A percentile compares a stretch with the other conserved stretches of the same genome.
Conservation (phyloP, 2,797 vertebrate species). For the Danionella dracula region DNA sequence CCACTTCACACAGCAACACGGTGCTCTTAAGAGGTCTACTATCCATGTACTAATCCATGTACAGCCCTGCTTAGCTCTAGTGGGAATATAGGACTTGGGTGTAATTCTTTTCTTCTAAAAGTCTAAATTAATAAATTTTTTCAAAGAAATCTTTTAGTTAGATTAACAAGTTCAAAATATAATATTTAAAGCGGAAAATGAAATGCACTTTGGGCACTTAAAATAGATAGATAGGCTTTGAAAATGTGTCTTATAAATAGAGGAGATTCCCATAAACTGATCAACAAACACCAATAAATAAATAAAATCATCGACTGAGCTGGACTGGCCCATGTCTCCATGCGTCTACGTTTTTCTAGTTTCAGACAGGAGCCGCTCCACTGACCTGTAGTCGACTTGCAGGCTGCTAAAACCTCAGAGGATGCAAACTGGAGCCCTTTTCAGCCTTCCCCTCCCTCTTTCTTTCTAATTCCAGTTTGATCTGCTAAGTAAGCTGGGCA, state of each 20-base stretch:
- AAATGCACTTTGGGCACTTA: not conserved
- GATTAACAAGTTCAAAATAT: too few relatives aligned
- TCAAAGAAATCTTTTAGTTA: too few relatives aligned
- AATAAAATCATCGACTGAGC: not conserved
- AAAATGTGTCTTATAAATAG: not conserved
- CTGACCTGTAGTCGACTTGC: slow-evolving; percentile 23
- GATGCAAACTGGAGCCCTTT: slow-evolving; percentile 12
- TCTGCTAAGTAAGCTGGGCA: slow-evolving; percentile 9
- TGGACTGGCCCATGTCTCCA: not conserved
- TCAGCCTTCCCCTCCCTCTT: not conserved
- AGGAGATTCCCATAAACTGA: not conserved
- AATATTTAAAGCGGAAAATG: not conserved
- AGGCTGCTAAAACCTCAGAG: slow-evolving; percentile 26
- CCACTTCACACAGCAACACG: too few relatives aligned
- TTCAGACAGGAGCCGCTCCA: slow-evolving; percentile 18
- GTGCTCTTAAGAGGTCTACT: too few relatives aligned
- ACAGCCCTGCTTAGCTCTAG: too few relatives aligned
- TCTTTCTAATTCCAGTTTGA: slow-evolving; percentile 1
- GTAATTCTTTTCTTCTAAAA: too few relatives aligned
- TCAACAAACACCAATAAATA: not conserved
- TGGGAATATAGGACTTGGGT: too few relatives aligned
- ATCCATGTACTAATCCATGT: too few relatives aligned
- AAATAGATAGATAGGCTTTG: too few relatives aligned
- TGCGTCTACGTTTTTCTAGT: not conserved
- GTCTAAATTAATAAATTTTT: too few relatives aligned